These are phyloP conservation scores for Hartigia nigra DNA, from an alignment of 2,888 invertebrate genomes.

Conservation along the genomic window DNA sequence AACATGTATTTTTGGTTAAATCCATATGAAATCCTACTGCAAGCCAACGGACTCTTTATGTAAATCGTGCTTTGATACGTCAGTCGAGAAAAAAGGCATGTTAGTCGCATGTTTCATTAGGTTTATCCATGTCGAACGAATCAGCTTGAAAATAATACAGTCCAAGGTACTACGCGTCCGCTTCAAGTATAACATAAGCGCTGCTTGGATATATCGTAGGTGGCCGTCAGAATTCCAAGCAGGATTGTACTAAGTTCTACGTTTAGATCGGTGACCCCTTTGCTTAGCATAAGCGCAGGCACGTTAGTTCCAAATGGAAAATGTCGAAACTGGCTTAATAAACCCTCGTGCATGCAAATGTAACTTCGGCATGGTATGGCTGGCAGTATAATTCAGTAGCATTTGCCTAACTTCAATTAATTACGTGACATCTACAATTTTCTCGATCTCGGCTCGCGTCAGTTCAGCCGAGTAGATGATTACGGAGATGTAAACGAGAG, in stretches of 20 bases:
- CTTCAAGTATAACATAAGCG: background rate
- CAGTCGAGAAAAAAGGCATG: background rate
- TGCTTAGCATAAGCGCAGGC: background rate
- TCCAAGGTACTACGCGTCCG: background rate
- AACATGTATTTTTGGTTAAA: background rate
- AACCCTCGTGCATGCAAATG: background rate
- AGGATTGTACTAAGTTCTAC: background rate
- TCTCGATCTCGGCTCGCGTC: background rate
- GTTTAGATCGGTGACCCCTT: background rate
- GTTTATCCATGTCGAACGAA: background rate
- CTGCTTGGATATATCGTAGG: background rate
- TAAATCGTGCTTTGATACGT: background rate
- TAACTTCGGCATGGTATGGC: background rate
- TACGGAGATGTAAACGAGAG: background rate
- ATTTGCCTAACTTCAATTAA: conserved; percentile 18
- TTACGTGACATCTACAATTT: background rate
- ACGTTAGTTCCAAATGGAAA: background rate
- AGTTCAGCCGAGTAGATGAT: background rate
- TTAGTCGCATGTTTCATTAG: background rate
- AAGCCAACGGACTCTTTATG: background rate
- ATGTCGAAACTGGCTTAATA: conserved; percentile 15
- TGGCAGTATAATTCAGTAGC: background rate
- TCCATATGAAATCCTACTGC: background rate
- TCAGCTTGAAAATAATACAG: background rate
- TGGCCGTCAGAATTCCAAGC: background rate